A percentile compares a stretch with the other conserved stretches of the same genome.
Evolutionary conservation across 2,888 invertebrate genomes (phyloP).

Genomic region (Lymantria dispar): DNA sequence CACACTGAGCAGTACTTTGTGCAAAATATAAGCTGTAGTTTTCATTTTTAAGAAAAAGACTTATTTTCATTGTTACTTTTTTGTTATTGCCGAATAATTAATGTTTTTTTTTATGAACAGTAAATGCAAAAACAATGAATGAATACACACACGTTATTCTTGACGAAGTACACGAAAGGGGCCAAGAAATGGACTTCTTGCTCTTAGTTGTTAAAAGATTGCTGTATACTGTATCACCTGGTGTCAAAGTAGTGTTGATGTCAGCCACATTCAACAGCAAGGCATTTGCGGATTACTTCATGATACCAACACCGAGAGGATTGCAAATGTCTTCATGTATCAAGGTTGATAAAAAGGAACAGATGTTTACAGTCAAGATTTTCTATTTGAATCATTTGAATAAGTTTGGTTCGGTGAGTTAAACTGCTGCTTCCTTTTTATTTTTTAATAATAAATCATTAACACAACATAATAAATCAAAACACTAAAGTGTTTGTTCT

Average conservation of each 20-base stretch:
- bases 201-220: constrained; percentile 91
- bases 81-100: background rate
- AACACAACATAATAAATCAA: too few species aligned
- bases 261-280: constrained; percentile 94
- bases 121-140: constrained; percentile 86
- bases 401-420: constrained; percentile 74
- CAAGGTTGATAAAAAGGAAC: constrained; percentile 70
- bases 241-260: constrained; percentile 88
- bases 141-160: constrained; percentile 94
- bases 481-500: too few species aligned
- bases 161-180: constrained; percentile 97
- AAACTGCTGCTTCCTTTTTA: background rate
- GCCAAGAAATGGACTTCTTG: constrained; percentile 95
- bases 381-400: constrained; percentile 84
- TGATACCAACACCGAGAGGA: constrained; percentile 47
- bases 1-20: too few species aligned
- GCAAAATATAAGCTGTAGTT: too few species aligned
- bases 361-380: constrained; percentile 80
- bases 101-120: constrained; percentile 36
- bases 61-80: background rate
- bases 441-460: too few species aligned
- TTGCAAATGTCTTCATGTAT: constrained; percentile 59
- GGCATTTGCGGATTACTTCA: constrained; percentile 87
- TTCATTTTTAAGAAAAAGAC: background rate
- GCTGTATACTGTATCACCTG: constrained; percentile 78